Evolutionary conservation across 2,888 invertebrate species (phyloP).

Genomic region (Chymomyza caudatula): DNA sequence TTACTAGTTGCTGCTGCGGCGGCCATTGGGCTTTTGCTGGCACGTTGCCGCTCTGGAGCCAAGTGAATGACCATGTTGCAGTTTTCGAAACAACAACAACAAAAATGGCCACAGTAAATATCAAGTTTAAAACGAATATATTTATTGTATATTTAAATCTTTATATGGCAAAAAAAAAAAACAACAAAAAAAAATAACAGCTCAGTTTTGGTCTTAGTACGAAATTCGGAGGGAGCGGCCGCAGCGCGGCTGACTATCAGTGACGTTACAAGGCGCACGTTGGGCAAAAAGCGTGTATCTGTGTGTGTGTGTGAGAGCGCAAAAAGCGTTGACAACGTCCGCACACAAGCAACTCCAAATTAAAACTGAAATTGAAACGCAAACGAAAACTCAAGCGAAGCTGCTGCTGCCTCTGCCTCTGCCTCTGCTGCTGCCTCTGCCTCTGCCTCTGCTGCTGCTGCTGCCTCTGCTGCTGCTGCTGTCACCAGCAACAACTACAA

Average conservation of each 20-base stretch:
- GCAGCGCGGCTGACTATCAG: slow-evolving; percentile 6
- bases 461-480: slow-evolving; percentile 1
- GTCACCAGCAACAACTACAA: too few relatives aligned
- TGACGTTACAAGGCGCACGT: too few relatives aligned
- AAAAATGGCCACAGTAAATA: too few relatives aligned
- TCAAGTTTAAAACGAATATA: not conserved
- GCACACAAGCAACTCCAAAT: slow-evolving; percentile 62
- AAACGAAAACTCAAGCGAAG: slow-evolving; percentile 29
- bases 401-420: slow-evolving; percentile 36
- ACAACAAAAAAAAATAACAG: not conserved
- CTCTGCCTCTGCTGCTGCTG: slow-evolving; percentile 7
- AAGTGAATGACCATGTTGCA: not conserved
- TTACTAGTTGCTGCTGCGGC: not conserved
- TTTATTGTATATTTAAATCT: not conserved
- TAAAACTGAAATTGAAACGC: slow-evolving; percentile 55
- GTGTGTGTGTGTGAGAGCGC: not conserved
- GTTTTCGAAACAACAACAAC: not conserved
- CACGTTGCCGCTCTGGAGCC: not conserved
- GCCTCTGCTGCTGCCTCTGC: not conserved
- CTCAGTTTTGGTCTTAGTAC: not conserved
- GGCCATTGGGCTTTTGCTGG: not conserved
- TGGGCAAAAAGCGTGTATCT: slow-evolving; percentile 12
- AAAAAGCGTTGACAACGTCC: slow-evolving; percentile 25
- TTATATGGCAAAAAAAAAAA: not conserved
- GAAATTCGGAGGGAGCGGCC: not conserved